A percentile compares a stretch with the other conserved stretches of the same genome.
phyloP scores from a whole-genome alignment of 1,140 invertebrate genomes.

The Spodoptera frugiperda region DNA sequence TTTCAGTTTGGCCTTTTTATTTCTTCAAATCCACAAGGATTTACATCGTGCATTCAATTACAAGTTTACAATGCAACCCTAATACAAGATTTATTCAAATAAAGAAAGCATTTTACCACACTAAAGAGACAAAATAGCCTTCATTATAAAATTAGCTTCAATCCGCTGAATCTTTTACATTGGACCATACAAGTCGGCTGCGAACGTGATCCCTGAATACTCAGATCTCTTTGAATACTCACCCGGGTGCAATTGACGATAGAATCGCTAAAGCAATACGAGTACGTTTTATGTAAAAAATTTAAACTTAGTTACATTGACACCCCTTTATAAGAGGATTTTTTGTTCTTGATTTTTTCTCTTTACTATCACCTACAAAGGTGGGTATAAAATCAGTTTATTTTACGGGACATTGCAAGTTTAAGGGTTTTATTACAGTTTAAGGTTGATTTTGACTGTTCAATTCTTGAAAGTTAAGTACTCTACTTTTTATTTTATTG shows the following conservation, averaged over 20 bases:
- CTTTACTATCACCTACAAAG: no score
- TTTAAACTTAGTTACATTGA: constrained; percentile 42
- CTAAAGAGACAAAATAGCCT: not conserved
- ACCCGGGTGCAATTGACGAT: constrained; percentile 80
- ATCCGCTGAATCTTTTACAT: constrained; percentile 37
- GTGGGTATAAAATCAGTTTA: no score
- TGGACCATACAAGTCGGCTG: constrained; percentile 48
- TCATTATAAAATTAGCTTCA: not conserved
- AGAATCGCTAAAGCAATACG: constrained; percentile 74
- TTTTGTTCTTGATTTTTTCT: constrained; percentile 17
- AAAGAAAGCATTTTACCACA: not conserved
- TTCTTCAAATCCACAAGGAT: no score
- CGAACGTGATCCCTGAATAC: constrained; percentile 79
- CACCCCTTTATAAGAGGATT: constrained; percentile 30
- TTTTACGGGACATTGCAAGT: no score
- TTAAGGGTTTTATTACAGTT: no score
- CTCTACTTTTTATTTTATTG: no score
- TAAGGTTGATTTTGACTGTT: no score
- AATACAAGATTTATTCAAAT: no score
- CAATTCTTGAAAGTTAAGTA: no score
- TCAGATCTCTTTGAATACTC: constrained; percentile 81
- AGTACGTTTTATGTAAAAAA: constrained; percentile 59
- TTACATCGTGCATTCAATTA: no score
- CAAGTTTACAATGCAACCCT: no score
- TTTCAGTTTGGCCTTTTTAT: no score